phyloP scores from a whole-genome alignment of 1,140 invertebrate genomes.

The Goniozus legneri region DNA sequence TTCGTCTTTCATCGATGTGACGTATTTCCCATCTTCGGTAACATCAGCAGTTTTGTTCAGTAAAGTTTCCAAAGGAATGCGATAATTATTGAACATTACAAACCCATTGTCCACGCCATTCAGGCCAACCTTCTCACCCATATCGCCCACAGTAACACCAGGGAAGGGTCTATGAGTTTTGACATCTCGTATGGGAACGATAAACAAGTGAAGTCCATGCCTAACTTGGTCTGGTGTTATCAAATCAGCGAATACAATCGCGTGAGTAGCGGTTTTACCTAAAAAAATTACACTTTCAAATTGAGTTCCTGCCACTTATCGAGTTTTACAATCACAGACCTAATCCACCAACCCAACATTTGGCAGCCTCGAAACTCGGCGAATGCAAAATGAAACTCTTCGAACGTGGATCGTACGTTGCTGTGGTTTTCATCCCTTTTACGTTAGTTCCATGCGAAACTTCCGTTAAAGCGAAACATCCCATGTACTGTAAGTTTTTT shows the following conservation, averaged over 20 bases:
- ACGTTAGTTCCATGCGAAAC: conserved; percentile 92
- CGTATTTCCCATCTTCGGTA: conserved; percentile 77
- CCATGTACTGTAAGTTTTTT: conserved; percentile 59
- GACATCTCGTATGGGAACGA: conserved; percentile 78
- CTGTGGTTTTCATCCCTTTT: conserved; percentile 84
- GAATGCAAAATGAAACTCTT: conserved; percentile 86
- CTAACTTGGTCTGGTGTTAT: conserved; percentile 66
- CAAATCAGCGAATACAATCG: conserved; percentile 85
- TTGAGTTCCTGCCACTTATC: neutral
- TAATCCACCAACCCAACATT: conserved; percentile 92
- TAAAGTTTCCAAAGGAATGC: conserved; percentile 76
- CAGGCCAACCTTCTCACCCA: conserved; percentile 84
- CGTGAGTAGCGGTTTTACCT: conserved; percentile 84
- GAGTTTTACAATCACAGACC: conserved; percentile 53
- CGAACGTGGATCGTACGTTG: conserved; percentile 75
- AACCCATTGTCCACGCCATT: conserved; percentile 93
- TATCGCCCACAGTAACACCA: conserved; percentile 72
- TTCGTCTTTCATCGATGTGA: conserved; percentile 72
- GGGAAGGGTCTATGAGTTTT: conserved; percentile 70
- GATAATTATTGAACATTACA: conserved; percentile 81
- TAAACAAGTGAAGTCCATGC: conserved; percentile 84
- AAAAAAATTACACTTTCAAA: no score
- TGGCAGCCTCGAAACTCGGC: conserved; percentile 90
- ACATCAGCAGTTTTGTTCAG: conserved; percentile 88
- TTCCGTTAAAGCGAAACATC: conserved; percentile 89